Base-by-base conservation (phyloP, 2,113 vertebrate species). In the Erythrocercus mccallii region DNA sequence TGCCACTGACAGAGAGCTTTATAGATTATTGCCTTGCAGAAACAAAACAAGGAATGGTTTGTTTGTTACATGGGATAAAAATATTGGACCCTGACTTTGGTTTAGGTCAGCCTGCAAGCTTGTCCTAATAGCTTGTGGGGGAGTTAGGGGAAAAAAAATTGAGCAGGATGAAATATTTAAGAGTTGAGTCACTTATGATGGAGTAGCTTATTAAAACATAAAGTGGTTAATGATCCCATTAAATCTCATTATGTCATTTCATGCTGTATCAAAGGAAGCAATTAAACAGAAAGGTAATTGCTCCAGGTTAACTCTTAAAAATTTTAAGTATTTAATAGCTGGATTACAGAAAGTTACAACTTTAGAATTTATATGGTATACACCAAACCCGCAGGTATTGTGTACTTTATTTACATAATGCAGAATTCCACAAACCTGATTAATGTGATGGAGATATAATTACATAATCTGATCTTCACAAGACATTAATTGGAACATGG, bases 191-290 rank as follows among this genome's bases (percentile, higher is more conserved):
- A 86, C 48, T 89, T 95, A 50, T 56, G 81, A 44, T 72, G 33
- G 69, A 94, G 73, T 54, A 85, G 58, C 81, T 82, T 95, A 85
- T 91, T 95, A 92, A 95, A 94, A 94, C 62, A 68, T 44, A 89
- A 88, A 95, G 66, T 95, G 93, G 92, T 90, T 96, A 92, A 95
- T 94, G 89, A 91, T 91, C 44, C 79, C 64, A 91, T 92, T 96
- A 97, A 87, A 90, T 94, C 90, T 95, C 81, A 95, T 95, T 92
- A 92, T 95, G 79, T 61, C 71, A 79, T 91, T 96, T 89, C 65
- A 40, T 62, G 58, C 78, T 90, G 58, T 94, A 91, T 96, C 81
- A 92, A 91, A 96, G 89, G 89, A 95, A 85, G 73, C 81, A 90
- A 91, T 93, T 95, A 92, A 90, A 82, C 62, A 92, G 88, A 87